Evolutionary conservation across 2,113 vertebrate genomes (phyloP).

Genomic region (Nesogale talazaci): DNA sequence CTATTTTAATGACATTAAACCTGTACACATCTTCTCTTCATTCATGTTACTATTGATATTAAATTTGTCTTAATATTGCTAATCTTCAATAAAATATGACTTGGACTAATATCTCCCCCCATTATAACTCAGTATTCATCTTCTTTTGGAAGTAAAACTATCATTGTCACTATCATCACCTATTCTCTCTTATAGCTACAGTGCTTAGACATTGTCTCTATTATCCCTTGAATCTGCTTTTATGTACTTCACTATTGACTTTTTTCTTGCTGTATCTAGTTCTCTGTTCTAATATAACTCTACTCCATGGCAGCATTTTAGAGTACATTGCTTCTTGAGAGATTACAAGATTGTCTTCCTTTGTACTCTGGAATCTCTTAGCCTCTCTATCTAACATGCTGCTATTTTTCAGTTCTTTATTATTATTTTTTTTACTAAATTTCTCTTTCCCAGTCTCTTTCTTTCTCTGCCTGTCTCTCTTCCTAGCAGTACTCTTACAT

Average conservation of each 20-base stretch:
- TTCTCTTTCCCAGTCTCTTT: neutral
- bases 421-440: too few species aligned
- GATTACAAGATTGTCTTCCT: neutral
- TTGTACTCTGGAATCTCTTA: neutral
- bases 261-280: neutral
- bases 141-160: neutral
- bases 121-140: neutral
- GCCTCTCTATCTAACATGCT: neutral
- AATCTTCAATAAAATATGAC: too few species aligned
- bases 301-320: neutral
- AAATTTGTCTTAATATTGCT: neutral
- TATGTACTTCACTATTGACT: neutral
- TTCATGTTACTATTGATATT: neutral
- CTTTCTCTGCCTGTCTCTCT: neutral
- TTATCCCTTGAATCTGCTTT: neutral
- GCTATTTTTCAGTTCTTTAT: neutral
- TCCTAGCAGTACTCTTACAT: neutral
- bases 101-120: neutral
- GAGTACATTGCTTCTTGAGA: neutral
- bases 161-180: too few species aligned
- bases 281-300: neutral
- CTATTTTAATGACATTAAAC: neutral
- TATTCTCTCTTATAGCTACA: too few species aligned
- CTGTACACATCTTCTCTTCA: neutral
- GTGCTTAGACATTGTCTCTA: neutral